Evolutionary conservation across 92 coral and sea anemone genomes (phyloP).

Genomic region (Parazoanthus atlanticus): DNA sequence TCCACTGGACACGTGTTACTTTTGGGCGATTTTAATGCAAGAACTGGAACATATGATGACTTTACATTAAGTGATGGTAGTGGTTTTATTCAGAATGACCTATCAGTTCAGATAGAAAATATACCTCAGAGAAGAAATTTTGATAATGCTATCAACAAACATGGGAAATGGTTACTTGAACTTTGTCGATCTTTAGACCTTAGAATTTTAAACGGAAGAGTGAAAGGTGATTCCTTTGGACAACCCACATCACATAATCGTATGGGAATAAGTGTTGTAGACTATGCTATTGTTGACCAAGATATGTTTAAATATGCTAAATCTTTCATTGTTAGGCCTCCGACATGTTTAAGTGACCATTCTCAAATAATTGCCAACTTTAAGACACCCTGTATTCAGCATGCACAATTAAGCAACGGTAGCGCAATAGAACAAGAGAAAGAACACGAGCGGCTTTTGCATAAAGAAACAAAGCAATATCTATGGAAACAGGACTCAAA

Average conservation of each 20-base stretch:
- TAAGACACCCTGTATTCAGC: neutral
- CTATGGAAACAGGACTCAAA: slow-evolving; percentile 3
- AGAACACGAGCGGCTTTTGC: neutral
- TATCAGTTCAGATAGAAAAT: neutral
- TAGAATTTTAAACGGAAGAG: no score
- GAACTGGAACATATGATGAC: slow-evolving; percentile 19
- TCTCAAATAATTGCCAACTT: neutral
- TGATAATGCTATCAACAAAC: no score
- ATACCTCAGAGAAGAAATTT: neutral
- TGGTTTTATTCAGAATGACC: neutral
- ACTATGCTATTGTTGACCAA: neutral
- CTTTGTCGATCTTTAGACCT: no score
- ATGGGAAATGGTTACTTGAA: no score
- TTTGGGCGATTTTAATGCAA: slow-evolving; percentile 10
- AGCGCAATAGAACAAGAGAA: neutral
- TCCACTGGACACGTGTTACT: slow-evolving; percentile 12
- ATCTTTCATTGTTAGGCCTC: neutral
- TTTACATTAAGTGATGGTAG: slow-evolving; percentile 12
- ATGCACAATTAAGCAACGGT: neutral
- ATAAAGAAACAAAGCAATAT: slow-evolving; percentile 3
- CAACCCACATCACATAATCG: no score
- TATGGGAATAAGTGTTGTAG: no score
- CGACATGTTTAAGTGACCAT: slow-evolving; percentile 6
- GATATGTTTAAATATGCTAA: neutral
- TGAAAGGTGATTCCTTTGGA: no score